Conservation (phyloP, 2,797 vertebrate genomes). For the Pachyuromys duprasi region DNA sequence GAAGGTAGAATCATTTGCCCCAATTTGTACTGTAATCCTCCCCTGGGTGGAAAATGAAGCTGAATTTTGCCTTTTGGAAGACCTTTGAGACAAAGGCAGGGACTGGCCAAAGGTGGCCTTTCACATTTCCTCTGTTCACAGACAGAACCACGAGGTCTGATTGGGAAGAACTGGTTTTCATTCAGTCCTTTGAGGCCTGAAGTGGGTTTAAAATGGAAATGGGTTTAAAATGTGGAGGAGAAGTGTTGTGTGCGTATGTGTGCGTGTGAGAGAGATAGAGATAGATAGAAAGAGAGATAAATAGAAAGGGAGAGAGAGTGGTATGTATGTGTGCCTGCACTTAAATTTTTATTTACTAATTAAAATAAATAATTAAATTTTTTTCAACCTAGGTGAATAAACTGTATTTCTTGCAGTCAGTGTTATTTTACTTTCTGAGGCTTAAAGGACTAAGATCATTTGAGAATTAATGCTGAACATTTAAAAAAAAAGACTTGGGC, state of each 20-base stretch:
- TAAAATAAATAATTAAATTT: conserved; percentile 52
- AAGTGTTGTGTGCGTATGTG: background rate
- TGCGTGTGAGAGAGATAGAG: background rate
- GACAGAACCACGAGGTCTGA: background rate
- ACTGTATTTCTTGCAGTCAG: conserved; percentile 32
- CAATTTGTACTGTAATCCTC: background rate
- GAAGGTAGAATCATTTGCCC: background rate
- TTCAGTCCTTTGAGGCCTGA: background rate
- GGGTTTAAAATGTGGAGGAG: background rate
- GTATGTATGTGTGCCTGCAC: background rate
- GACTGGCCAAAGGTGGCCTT: background rate
- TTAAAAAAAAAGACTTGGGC: conserved; percentile 40
- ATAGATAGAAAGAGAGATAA: no score
- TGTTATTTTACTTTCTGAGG: conserved; percentile 33
- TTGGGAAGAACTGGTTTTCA: background rate
- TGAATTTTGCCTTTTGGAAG: background rate
- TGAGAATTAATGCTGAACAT: conserved; percentile 55
- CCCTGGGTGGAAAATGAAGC: background rate
- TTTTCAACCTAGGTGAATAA: conserved; percentile 37
- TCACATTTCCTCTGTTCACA: background rate
- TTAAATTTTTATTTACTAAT: conserved; percentile 51
- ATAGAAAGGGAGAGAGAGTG: no score
- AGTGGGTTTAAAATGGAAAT: background rate
- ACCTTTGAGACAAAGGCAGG: background rate
- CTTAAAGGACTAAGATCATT: background rate